Evolutionary conservation across 2,888 invertebrate species (phyloP), one percentile per base, ranked within the genome.

Genomic region (Cerastis rubricosa): DNA sequence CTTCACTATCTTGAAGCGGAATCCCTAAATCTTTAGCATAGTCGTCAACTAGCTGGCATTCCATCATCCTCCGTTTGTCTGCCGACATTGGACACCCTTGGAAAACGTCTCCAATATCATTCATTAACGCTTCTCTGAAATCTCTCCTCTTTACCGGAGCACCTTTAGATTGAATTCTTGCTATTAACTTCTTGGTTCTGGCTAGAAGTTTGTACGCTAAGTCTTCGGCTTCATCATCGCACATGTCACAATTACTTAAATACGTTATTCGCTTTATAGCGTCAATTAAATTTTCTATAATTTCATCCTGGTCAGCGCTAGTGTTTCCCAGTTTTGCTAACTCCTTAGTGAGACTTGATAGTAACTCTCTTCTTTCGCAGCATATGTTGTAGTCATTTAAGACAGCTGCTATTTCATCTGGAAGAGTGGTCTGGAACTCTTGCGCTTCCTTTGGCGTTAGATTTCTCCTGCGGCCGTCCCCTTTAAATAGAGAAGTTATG

Each of bases 41-140:
- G 12, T 71, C 64, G 61, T 82, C 82, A 1, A 65, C 77, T 17
- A 77, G 14, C 40, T 82, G 82, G 40, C 6, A 54, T 43, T 81
- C 81, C 78, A 82, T 82, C n/a, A 81, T 29, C 22, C 2, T 47
- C n/a, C 82, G 71, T 43, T 82, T 81, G 22, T 77, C 40, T 11
- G 40, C 22, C 6, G 82, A 61, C 82, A 81, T 82, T 1, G 77
- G 59, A 59, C 11, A n/a, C 1, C 40, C 80, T 4, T 65, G 14
- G 47, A 77, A 81, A 59, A 71, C 57, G 45, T 80, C 49, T 22
- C 80, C 81, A 7, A 67, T 22, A 40, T 80, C 81, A 14, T 54
- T 66, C 45, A 70, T 54, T 22, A 67, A 14, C 19, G 75, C 61
- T 22, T 80, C 54, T 3, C 43, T 61, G 22, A 76, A 81, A 22